A percentile compares a stretch with the other conserved stretches of the same genome.
These are phyloP conservation scores for Metacarcinus magister DNA, from an alignment of 2,888 invertebrate species.

Conservation along the genomic window DNA sequence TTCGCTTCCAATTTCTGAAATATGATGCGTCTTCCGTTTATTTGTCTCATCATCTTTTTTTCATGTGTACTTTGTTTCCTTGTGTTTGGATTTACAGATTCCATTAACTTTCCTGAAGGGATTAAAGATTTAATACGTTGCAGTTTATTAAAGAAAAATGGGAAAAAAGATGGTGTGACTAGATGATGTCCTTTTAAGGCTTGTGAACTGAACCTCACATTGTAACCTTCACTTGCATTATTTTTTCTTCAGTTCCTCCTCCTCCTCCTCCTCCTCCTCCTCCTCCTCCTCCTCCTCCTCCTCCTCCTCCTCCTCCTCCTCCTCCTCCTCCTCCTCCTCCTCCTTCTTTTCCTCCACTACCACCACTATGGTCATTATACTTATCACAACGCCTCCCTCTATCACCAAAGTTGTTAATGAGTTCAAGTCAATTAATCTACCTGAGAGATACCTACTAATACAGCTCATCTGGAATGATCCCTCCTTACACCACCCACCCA, in stretches of 20 bases:
- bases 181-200: not conserved
- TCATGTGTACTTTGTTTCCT: not conserved
- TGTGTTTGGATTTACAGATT: not conserved
- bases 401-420: slow-evolving; percentile 16
- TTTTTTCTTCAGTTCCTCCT: not conserved
- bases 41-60: not conserved
- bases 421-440: slow-evolving; percentile 32
- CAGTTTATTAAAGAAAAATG: not conserved
- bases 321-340: not conserved
- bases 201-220: not conserved
- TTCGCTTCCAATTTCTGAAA: not conserved
- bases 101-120: not conserved
- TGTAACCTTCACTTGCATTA: not conserved
- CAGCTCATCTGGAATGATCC: not conserved
- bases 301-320: not conserved
- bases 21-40: not conserved
- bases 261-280: not conserved
- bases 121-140: not conserved
- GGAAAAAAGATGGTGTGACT: not conserved
- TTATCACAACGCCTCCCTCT: not conserved
- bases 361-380: not conserved
- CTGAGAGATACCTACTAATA: slow-evolving; percentile 21
- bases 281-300: not conserved
- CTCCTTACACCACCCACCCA: not conserved
- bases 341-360: not conserved